phyloP scores from a whole-genome alignment of 2,797 vertebrate species.

The Dromococcyx pavoninus region DNA sequence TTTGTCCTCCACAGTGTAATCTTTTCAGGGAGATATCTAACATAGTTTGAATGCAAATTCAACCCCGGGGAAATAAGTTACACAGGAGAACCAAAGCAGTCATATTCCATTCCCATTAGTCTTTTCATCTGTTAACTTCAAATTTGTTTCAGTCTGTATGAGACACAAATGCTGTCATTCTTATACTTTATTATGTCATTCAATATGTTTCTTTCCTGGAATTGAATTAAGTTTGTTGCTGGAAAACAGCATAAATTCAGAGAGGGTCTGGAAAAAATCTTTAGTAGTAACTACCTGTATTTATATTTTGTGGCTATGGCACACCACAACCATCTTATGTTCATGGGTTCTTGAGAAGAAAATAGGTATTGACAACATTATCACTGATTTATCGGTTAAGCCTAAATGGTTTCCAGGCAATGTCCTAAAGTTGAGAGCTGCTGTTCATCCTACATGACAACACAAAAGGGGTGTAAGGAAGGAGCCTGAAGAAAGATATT shows the following conservation, averaged over 20 bases:
- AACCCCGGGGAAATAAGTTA: constrained; percentile 9
- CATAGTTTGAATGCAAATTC: constrained; percentile 26
- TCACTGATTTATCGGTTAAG: background rate
- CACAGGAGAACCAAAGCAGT: background rate
- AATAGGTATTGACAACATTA: background rate
- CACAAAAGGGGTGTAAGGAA: background rate
- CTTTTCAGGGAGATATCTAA: background rate
- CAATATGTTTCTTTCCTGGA: background rate
- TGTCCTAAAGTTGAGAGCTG: background rate
- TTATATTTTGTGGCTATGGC: background rate
- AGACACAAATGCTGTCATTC: background rate
- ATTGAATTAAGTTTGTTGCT: background rate
- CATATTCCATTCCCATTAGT: constrained; percentile 12
- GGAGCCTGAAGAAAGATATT: background rate
- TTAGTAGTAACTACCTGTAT: background rate
- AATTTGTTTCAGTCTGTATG: background rate
- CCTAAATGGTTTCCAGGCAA: background rate
- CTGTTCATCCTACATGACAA: background rate
- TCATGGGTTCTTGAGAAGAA: background rate
- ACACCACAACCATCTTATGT: background rate
- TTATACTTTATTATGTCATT: background rate
- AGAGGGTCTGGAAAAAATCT: background rate
- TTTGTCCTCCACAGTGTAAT: constrained; percentile 18
- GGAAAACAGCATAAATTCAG: background rate
- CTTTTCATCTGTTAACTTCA: constrained; percentile 20